These are phyloP conservation scores for Sander lucioperca DNA, from an alignment of 2,113 vertebrate genomes.

Conservation along the genomic window DNA sequence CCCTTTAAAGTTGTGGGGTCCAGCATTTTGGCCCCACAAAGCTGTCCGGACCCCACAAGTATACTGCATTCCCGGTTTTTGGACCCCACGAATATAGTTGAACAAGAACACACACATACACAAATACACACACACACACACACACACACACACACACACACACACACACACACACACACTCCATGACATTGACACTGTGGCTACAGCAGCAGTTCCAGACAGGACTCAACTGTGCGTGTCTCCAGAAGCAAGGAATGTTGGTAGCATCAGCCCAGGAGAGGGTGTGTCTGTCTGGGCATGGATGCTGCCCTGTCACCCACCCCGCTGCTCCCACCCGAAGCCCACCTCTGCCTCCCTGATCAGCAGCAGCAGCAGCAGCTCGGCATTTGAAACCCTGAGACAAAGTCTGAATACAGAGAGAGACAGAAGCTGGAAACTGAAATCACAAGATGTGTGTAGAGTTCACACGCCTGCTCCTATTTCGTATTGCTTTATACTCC, in stretches of 20 bases:
- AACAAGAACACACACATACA: neutral
- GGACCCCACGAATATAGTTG: no score
- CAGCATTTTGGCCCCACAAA: no score
- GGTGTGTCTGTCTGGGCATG: constrained; percentile 64
- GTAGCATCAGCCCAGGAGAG: constrained; percentile 64
- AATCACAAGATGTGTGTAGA: constrained; percentile 11
- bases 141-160: constrained; percentile 7
- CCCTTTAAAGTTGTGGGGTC: no score
- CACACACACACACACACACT: constrained; percentile 19
- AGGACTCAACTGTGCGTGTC: constrained; percentile 67
- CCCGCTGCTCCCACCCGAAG: constrained; percentile 57
- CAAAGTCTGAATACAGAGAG: constrained; percentile 54
- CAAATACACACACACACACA: constrained; percentile 20
- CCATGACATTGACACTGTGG: constrained; percentile 39
- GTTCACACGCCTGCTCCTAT: constrained; percentile 18
- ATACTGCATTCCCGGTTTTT: no score
- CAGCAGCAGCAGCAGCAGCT: constrained; percentile 37
- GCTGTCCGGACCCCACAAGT: no score
- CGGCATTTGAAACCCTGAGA: constrained; percentile 40
- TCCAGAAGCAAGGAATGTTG: constrained; percentile 47
- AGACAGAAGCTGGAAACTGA: constrained; percentile 1
- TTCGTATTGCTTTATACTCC: neutral
- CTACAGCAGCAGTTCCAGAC: constrained; percentile 49
- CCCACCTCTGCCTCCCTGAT: constrained; percentile 46
- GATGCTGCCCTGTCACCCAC: constrained; percentile 73